Percentiles rank a stretch among this genome's conserved stretches.
phyloP scores from a whole-genome alignment of 2,113 vertebrate genomes.

The Conger conger region DNA sequence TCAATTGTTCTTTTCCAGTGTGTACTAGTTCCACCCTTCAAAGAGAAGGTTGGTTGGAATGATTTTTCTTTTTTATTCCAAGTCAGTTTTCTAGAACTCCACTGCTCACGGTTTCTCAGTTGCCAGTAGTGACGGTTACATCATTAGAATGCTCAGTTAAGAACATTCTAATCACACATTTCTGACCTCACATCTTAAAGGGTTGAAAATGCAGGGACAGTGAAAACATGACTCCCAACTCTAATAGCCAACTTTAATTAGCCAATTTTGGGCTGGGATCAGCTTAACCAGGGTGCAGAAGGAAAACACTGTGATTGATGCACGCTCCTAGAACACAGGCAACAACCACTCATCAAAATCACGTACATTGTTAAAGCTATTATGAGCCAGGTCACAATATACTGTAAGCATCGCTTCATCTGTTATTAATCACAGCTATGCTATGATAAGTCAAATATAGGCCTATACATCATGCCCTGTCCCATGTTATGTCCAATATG shows the following conservation, averaged over 20 bases:
- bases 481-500: too few species aligned
- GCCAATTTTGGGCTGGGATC: neutral
- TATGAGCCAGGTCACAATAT: neutral
- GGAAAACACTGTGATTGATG: neutral
- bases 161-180: too few species aligned
- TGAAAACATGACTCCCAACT: neutral
- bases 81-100: too few species aligned
- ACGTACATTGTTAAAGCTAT: neutral
- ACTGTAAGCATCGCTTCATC: neutral
- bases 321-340: neutral
- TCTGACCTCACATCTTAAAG: too few species aligned
- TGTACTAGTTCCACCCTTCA: too few species aligned
- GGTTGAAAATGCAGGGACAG: neutral
- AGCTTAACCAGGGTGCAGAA: neutral
- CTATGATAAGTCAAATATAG: neutral
- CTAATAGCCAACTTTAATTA: neutral
- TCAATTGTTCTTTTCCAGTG: neutral
- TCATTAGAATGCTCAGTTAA: too few species aligned
- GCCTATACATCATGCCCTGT: too few species aligned
- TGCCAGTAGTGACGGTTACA: too few species aligned
- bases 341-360: neutral
- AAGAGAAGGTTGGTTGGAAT: too few species aligned
- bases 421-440: neutral
- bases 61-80: too few species aligned
- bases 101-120: too few species aligned